Base-by-base conservation (phyloP, 1,140 invertebrate genomes). In the Drosophila sproati region DNA sequence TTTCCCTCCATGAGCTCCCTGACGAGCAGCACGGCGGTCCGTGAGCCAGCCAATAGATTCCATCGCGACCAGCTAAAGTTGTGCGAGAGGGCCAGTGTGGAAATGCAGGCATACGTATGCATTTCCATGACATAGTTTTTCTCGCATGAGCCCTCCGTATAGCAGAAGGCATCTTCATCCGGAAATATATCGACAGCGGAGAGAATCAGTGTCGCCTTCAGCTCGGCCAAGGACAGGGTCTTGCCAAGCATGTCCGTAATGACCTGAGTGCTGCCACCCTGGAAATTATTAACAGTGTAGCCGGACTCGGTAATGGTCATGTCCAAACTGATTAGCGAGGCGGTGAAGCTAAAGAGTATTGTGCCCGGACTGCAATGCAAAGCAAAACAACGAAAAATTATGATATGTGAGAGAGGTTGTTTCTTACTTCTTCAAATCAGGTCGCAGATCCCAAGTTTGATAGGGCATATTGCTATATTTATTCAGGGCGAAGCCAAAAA, bases 131-230 rank as follows among this genome's bases (percentile, higher is more conserved):
- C 94, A 79, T 94, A 95, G 79, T 97, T 95, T 83, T 97, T 98
- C 50, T 95, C 94, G 43, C 95, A 94, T 10, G 88, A 92, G 12
- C 92, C 90, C 90, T 97, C 96, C 5, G 98, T 94, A 92, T 98
- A 97, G 85, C 96, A 96, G 77, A 95, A 95, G 0, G 96, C 96
- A 93, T 98, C 98, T 69, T 95, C 95, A 66, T 96, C 95, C 0
- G 98, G 98, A 92, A 98, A 98, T n/a, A 98, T 93, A 91, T 98
- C 97, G 41, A 98, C 95, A n/a, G 97, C 97, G 4, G 91, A 89
- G 0, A 82, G 61, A 3, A 89, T 91, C 1, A 93, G 72, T 0
- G 73, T 91, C n/a, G 82, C 77, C 69, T 87, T 92, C 0, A 93
- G 66, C 34, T 92, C 87, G 5, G 74, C 10, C 7, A 93, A 59